These are phyloP conservation scores for Melanitta fusca DNA, from an alignment of 2,797 vertebrate genomes.

Conservation along the genomic window DNA sequence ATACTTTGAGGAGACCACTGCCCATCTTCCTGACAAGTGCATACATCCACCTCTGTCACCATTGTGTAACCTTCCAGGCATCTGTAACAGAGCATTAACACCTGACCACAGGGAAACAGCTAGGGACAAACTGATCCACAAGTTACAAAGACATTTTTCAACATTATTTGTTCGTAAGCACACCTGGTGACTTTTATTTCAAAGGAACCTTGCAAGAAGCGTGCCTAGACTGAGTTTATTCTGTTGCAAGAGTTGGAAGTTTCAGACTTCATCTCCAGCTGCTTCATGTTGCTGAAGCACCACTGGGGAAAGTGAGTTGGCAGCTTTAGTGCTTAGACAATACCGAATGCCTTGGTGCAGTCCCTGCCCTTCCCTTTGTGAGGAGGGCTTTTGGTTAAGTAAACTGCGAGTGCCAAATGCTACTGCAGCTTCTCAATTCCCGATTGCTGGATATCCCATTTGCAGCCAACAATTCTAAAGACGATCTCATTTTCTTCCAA, in stretches of 20 bases:
- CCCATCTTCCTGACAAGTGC: slow-evolving; percentile 89
- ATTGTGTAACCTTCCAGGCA: slow-evolving; percentile 89
- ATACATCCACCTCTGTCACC: slow-evolving; percentile 75
- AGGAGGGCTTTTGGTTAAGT: neutral
- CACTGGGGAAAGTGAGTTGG: neutral
- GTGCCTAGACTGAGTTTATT: neutral
- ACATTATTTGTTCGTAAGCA: neutral
- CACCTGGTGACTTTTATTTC: neutral
- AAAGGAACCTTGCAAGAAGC: neutral
- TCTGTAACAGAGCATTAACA: slow-evolving; percentile 78
- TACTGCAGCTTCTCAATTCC: neutral
- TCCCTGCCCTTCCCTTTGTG: neutral
- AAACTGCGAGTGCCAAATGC: neutral
- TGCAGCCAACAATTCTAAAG: neutral
- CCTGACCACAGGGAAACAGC: neutral
- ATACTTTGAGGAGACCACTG: slow-evolving; percentile 89
- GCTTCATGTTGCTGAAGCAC: neutral
- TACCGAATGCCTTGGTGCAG: neutral
- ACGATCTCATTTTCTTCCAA: neutral
- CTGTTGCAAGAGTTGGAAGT: neutral
- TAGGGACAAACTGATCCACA: neutral
- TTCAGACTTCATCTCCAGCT: neutral
- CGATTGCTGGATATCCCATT: neutral
- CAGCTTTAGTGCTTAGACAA: neutral
- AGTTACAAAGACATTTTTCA: neutral